phyloP scores from a whole-genome alignment of 2,888 invertebrate species.

The Drosophila atripex region DNA sequence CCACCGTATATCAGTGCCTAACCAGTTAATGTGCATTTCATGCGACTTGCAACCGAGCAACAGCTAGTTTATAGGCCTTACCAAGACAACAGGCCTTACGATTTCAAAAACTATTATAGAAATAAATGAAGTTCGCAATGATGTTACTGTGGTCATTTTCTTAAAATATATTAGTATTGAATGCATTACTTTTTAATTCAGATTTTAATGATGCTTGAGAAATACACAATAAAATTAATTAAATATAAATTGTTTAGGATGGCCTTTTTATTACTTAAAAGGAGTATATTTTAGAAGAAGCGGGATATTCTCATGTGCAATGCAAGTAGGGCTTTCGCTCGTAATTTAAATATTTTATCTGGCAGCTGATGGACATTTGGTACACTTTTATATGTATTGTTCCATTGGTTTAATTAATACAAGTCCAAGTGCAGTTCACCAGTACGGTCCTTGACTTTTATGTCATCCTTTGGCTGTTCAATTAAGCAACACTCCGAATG shows the following conservation, averaged over 20 bases:
- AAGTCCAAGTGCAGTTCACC: slow-evolving; percentile 7
- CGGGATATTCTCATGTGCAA: no score
- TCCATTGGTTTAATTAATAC: slow-evolving; percentile 20
- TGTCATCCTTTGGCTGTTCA: slow-evolving; percentile 64
- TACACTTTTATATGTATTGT: neutral
- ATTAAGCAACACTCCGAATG: slow-evolving; percentile 61
- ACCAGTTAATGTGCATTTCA: slow-evolving; percentile 53
- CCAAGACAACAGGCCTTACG: slow-evolving; percentile 41
- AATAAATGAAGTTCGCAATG: slow-evolving; percentile 32
- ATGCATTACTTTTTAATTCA: neutral
- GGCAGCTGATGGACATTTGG: neutral
- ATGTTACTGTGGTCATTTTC: slow-evolving; percentile 4
- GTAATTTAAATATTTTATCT: neutral
- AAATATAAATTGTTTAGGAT: neutral
- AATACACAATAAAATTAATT: neutral
- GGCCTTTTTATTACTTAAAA: neutral
- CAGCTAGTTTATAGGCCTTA: slow-evolving; percentile 38
- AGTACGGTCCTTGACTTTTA: slow-evolving; percentile 24
- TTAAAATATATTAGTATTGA: neutral
- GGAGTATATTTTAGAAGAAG: no score
- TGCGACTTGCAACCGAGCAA: slow-evolving; percentile 21
- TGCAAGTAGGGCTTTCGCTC: neutral
- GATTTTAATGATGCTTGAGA: no score
- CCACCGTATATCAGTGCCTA: slow-evolving; percentile 17
- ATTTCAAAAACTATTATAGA: neutral